Conservation (phyloP, 2,888 invertebrate species). For the Apomyelois bistriatella region DNA sequence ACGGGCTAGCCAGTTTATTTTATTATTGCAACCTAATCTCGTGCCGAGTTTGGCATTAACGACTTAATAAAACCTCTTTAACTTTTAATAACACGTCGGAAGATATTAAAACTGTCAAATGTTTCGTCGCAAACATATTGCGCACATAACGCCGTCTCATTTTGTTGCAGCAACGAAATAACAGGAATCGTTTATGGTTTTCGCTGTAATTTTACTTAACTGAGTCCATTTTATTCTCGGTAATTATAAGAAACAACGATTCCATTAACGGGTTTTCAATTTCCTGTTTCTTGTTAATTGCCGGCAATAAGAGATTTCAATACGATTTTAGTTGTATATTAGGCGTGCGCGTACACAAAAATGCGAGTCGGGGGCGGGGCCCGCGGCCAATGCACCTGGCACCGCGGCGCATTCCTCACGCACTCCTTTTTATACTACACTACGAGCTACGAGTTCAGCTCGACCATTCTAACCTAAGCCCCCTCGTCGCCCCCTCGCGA, state of each 20-base stretch:
- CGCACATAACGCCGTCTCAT: neutral
- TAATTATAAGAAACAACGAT: slow-evolving; percentile 11
- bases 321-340: slow-evolving; percentile 52
- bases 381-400: slow-evolving; percentile 76
- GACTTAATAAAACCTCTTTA: neutral
- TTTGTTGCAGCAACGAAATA: neutral
- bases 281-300: slow-evolving; percentile 28
- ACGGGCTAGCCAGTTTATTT: slow-evolving; percentile 16
- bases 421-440: slow-evolving; percentile 75
- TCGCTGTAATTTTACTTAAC: slow-evolving; percentile 4
- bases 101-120: slow-evolving; percentile 1
- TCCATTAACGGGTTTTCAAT: slow-evolving; percentile 17
- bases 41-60: slow-evolving; percentile 12
- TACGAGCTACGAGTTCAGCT: slow-evolving; percentile 60
- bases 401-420: slow-evolving; percentile 73
- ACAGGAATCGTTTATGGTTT: slow-evolving; percentile 8
- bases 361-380: slow-evolving; percentile 65
- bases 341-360: slow-evolving; percentile 64
- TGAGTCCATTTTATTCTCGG: neutral
- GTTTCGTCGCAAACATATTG: slow-evolving; percentile 3
- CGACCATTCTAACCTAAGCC: slow-evolving; percentile 52
- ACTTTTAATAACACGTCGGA: neutral
- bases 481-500: slow-evolving; percentile 29
- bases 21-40: slow-evolving; percentile 16
- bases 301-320: slow-evolving; percentile 40